phyloP scores from a whole-genome alignment of 2,888 invertebrate species.

The Tanypteryx hageni region DNA sequence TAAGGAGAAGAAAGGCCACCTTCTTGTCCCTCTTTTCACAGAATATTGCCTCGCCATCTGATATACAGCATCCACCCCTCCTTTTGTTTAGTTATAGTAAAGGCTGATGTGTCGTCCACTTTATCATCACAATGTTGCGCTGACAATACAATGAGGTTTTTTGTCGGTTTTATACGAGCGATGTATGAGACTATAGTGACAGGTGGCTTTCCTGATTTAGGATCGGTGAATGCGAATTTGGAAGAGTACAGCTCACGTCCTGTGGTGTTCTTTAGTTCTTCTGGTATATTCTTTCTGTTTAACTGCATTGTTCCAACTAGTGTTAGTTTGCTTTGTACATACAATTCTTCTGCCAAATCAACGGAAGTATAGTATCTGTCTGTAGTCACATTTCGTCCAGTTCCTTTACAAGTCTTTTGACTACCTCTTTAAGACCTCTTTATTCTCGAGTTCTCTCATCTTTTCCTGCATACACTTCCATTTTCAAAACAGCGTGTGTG shows the following conservation, averaged over 20 bases:
- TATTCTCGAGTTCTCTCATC: background rate
- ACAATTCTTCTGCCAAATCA: slow-evolving; percentile 45
- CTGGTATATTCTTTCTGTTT: background rate
- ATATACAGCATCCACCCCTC: background rate
- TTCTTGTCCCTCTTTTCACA: background rate
- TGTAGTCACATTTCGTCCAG: slow-evolving; percentile 43
- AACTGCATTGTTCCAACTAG: slow-evolving; percentile 17
- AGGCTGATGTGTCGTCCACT: slow-evolving; percentile 27
- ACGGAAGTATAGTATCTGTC: slow-evolving; percentile 60
- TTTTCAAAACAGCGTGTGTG: slow-evolving; percentile 8
- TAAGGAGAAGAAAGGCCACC: slow-evolving; percentile 41
- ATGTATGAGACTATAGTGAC: slow-evolving; percentile 42
- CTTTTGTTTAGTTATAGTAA: slow-evolving; percentile 23
- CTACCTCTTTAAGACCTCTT: slow-evolving; percentile 38
- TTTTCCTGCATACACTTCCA: slow-evolving; percentile 43
- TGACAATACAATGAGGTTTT: slow-evolving; percentile 41
- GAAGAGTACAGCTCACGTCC: slow-evolving; percentile 30
- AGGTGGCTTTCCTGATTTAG: slow-evolving; percentile 53
- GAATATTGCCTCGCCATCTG: slow-evolving; percentile 27
- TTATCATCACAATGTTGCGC: slow-evolving; percentile 27
- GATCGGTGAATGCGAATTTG: slow-evolving; percentile 41
- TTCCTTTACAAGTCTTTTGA: slow-evolving; percentile 6
- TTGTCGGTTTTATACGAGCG: slow-evolving; percentile 1
- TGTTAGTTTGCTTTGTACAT: background rate
- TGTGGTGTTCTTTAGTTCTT: slow-evolving; percentile 33